These are phyloP conservation scores for Aplocera efformata DNA, from an alignment of 2,888 invertebrate genomes.

Conservation along the genomic window DNA sequence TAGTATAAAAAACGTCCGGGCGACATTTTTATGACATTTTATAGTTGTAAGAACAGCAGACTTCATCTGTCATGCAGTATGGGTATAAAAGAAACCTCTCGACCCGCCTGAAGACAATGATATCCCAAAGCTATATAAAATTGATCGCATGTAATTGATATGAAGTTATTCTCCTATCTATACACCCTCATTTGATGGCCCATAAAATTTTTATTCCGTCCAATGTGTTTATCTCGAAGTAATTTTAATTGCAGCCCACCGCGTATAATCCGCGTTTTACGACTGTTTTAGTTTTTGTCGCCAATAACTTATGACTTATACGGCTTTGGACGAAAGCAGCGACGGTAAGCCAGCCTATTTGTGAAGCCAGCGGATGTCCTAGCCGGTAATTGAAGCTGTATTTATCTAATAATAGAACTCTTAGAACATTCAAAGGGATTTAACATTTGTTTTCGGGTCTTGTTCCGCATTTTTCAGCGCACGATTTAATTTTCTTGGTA, in stretches of 20 bases:
- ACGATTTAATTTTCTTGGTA: too few relatives aligned
- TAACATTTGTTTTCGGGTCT: too few relatives aligned
- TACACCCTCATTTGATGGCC: constrained; percentile 26
- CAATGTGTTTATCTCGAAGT: constrained; percentile 57
- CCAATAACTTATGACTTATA: constrained; percentile 29
- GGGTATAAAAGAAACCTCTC: too few relatives aligned
- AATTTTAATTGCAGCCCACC: constrained; percentile 70
- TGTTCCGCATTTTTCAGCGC: too few relatives aligned
- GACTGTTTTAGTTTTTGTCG: constrained; percentile 44
- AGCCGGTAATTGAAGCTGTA: too few relatives aligned
- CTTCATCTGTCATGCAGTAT: too few relatives aligned
- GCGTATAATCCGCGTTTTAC: constrained; percentile 59
- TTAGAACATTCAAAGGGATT: too few relatives aligned
- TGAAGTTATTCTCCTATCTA: constrained; percentile 26
- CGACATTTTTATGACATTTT: too few relatives aligned
- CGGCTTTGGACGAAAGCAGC: constrained; percentile 1
- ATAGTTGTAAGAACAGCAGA: too few relatives aligned
- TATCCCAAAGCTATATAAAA: constrained; percentile 12
- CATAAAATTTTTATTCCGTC: constrained; percentile 30
- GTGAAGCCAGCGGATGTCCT: too few relatives aligned
- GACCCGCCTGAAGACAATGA: constrained; percentile 11
- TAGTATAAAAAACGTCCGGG: too few relatives aligned
- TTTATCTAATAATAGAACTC: too few relatives aligned
- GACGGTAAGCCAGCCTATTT: neutral
- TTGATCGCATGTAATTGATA: constrained; percentile 29